Base-by-base conservation (phyloP, 1,140 invertebrate species). In the Chironomus tepperi region DNA sequence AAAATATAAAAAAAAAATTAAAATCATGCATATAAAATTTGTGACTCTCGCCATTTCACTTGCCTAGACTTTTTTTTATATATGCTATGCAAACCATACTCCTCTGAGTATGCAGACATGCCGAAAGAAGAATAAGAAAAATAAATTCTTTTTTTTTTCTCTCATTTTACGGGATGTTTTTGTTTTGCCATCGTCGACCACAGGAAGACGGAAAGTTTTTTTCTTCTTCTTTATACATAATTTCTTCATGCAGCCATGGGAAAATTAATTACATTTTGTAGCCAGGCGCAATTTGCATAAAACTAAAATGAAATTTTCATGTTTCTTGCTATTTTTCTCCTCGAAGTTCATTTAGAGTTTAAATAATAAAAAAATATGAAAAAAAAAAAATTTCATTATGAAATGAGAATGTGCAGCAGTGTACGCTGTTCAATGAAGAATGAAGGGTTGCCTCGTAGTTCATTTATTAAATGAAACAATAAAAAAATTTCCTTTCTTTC, bases 221-320 rank as follows among this genome's bases (percentile, higher is more conserved):
- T 57, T n/a, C 5, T 57, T 57, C 12, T 57, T 57, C 47, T 12
- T 57, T 57, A 8, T 57, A 12, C 15, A n/a, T 5, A n/a, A 57
- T 57, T n/a, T 57, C 47, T 57, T 15, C 47, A 57, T 57, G 10
- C 47, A 57, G 12, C 47, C 47, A 57, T 15, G 47, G 47, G 47
- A 57, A 57, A 57, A 57, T 57, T 57, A 57, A 57, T 57, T 57
- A 57, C 47, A 57, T 12, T 57, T 57, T 57, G 47, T 57, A 15
- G 47, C 47, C 47, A 15, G 47, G 47, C 47, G 47, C 8, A 57
- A 57, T 57, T 57, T 57, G 47, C 47, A 57, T 57, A 57, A 57
- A 57, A 57, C 47, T 57, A 15, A 57, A 57, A 57, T 57, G 47
- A 57, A 57, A 57, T 57, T 9, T 57, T 57, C 47, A 57, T 57